Evolutionary conservation across 1,140 invertebrate genomes (phyloP), one percentile per base, ranked within the genome.

Genomic region (Drosophila varians): DNA sequence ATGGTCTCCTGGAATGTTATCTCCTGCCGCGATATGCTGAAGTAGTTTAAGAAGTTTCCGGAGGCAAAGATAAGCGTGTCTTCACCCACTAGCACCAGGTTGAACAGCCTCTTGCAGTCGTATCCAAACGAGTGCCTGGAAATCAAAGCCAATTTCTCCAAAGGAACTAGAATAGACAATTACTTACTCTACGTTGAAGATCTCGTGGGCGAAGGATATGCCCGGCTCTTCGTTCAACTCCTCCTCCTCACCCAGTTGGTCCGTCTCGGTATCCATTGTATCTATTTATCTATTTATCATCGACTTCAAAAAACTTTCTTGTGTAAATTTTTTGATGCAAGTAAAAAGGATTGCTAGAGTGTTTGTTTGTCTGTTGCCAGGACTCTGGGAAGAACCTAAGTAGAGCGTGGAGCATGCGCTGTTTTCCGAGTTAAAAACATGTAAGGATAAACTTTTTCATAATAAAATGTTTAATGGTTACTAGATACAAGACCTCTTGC

Each of bases 91-190:
- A 95, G 92, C 51, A 95, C 94, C 7, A 98, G 89, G 91, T 98
- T 98, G 74, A 95, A 96, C 46, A 94, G 93, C 68, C 94, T 96
- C 61, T 93, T 93, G 87, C 96, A 97, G 84, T 98, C 94, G 83
- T 97, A 98, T n/a, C 96, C 96, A 91, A 95, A 97, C 0, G 96
- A 97, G 92, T 96, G 92, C 91, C 95, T 96, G 42, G 0, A 47
- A 57, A 9, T 7, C 8, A 9, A 16, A 2, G 14, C 9, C 2
- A 21, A 49, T 52, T 23, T 19, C 1, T 2, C 38, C 9, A 3
- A n/a, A 34, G n/a, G 12, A 21, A 7, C 18, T 18, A 0, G 7
- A 2, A 18, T 36, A 2, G 18, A 8, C n/a, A 1, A 2, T 12
- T 9, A 57, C 77, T 55, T 46, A 88, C 74, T 79, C 70, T n/a